Evolutionary conservation across 2,888 invertebrate species (phyloP).

Genomic region (Epinotia demarniana): DNA sequence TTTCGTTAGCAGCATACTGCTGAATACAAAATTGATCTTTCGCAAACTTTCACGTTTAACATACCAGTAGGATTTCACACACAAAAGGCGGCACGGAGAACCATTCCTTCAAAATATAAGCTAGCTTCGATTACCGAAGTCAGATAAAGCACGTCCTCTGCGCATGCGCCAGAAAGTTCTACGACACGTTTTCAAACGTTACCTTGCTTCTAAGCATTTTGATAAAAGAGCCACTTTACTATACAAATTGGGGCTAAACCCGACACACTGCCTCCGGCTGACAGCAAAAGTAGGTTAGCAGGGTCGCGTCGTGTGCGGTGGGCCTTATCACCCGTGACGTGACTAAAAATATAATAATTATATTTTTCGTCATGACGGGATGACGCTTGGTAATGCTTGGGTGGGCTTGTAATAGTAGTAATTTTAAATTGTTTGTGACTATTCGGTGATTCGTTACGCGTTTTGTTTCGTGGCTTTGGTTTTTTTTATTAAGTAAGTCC

Average conservation of each 20-base stretch:
- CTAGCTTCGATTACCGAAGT: not conserved
- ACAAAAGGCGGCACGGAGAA: too few relatives aligned
- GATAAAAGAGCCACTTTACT: conserved; percentile 20
- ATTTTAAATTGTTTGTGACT: conserved; percentile 13
- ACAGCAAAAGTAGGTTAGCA: conserved; percentile 19
- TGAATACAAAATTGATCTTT: too few relatives aligned
- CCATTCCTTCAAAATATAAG: not conserved
- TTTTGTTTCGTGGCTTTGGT: conserved; percentile 5
- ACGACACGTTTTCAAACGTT: conserved; percentile 12
- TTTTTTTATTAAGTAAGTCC: not conserved
- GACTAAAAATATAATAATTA: conserved; percentile 34
- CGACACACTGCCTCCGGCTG: conserved; percentile 19
- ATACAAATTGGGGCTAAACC: conserved; percentile 17
- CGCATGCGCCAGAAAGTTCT: not conserved
- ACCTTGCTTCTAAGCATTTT: not conserved
- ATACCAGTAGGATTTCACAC: too few relatives aligned
- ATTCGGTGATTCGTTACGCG: conserved; percentile 31
- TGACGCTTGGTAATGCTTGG: conserved; percentile 20
- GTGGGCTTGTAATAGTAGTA: conserved; percentile 25
- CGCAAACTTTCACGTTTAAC: too few relatives aligned
- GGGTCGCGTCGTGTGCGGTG: conserved; percentile 21
- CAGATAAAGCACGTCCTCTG: not conserved
- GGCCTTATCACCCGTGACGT: conserved; percentile 28
- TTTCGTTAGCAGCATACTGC: too few relatives aligned
- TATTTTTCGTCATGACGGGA: conserved; percentile 32